phyloP scores from a whole-genome alignment of 2,888 invertebrate species.

The Imbricaverruca yamaguchii region DNA sequence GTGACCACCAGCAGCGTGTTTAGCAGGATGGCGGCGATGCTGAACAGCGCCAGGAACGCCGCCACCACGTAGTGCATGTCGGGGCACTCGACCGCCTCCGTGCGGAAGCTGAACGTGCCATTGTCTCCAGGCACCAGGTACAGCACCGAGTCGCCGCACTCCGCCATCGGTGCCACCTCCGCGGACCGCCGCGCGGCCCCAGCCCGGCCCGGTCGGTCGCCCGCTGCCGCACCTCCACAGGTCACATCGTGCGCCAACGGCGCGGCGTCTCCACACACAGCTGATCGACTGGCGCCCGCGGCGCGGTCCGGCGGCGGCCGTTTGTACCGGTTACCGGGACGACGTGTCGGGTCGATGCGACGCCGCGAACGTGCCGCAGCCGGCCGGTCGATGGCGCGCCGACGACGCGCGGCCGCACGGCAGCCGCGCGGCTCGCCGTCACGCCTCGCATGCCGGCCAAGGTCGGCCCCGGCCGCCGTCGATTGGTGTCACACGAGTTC shows the following conservation, averaged over 20 bases:
- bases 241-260: not conserved
- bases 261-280: not conserved
- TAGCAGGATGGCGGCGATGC: conserved; percentile 34
- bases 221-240: not conserved
- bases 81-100: not conserved
- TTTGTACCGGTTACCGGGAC: not conserved
- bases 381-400: not conserved
- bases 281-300: not conserved
- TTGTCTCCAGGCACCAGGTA: not conserved
- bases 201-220: too few relatives aligned
- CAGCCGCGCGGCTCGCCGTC: not conserved
- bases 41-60: conserved; percentile 34
- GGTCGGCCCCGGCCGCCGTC: not conserved
- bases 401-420: not conserved
- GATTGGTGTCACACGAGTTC: not conserved
- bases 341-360: not conserved
- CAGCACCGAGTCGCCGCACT: not conserved
- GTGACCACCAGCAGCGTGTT: conserved; percentile 35
- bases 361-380: not conserved
- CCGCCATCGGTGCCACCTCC: not conserved
- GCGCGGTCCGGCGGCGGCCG: not conserved
- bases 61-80: conserved; percentile 27
- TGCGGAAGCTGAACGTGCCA: not conserved
- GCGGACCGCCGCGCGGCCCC: too few relatives aligned
- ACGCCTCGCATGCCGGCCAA: not conserved